Evolutionary conservation across 2,888 invertebrate species (phyloP), one percentile per base, ranked within the genome.

Genomic region (Lysandra coridon): DNA sequence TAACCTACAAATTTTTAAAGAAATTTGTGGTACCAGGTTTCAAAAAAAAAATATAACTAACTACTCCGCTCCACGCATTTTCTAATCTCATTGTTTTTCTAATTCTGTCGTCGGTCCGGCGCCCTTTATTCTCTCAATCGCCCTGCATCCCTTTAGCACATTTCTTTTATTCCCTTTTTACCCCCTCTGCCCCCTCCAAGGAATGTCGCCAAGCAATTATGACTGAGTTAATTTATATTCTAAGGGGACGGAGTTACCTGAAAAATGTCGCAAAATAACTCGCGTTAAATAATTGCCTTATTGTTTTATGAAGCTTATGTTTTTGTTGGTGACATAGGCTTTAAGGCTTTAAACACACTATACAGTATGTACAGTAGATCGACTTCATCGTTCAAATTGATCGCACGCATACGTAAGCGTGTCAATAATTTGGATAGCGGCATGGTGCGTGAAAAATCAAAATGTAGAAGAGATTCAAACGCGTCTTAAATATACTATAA

Each of bases 71-170:
- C 89, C 80, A 88, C 78, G 1, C 2, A 49, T 64, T 79, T 81
- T 6, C 44, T 86, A 82, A 82, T 85, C 88, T 84, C 80, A 86
- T 89, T 89, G 89, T 92, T 91, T 91, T 88, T 88, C 89, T 92
- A 92, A 92, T 90, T 90, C 87, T 84, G 86, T 87, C 84, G 87
- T 84, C 84, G 85, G 90, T 88, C 89, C 89, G 86, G 87, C 87
- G 90, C 92, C 92, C 92, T 91, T 91, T 91, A 92, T 92, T 91
- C 89, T 88, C 89, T 87, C 91, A 90, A 93, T 93, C 90, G 92
- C 90, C 87, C 87, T 88, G 89, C 89, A 89, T 90, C 92, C 91
- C 91, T 91, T 90, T 90, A 84, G 89, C 89, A 88, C 90, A 89
- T 92, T 94, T 92, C 92, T 92, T 93, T 92, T 91, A 91, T 91